These are phyloP conservation scores for Brachionus rubens DNA, from an alignment of 1,140 invertebrate genomes.

Conservation along the genomic window DNA sequence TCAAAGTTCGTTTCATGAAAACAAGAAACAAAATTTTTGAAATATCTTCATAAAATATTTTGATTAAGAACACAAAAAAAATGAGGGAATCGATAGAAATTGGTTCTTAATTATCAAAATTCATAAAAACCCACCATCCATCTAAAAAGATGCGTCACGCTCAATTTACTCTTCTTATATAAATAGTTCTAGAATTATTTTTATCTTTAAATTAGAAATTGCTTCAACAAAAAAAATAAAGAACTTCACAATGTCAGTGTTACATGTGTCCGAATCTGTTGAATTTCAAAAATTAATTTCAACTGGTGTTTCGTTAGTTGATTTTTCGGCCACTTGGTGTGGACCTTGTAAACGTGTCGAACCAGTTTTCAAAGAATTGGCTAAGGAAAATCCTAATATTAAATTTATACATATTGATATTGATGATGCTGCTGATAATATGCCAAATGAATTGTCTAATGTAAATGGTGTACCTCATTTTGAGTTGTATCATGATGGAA, in stretches of 20 bases:
- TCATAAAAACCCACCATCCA: no score
- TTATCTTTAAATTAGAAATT: no score
- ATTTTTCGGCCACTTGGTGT: slow-evolving; percentile 43
- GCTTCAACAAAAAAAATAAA: no score
- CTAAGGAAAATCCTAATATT: slow-evolving; percentile 23
- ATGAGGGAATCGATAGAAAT: no score
- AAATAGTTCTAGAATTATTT: no score
- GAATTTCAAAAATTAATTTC: slow-evolving; percentile 40
- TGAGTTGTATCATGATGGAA: slow-evolving; percentile 39
- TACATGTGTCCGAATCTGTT: background rate
- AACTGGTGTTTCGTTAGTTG: background rate
- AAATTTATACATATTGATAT: slow-evolving; percentile 42
- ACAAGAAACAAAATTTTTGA: no score
- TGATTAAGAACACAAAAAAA: no score
- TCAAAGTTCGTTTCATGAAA: no score
- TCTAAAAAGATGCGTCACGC: no score
- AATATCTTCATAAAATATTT: no score
- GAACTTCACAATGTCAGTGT: slow-evolving; percentile 34
- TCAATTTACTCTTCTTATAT: no score
- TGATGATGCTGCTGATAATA: background rate
- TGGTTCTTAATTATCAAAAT: no score
- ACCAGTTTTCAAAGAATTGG: slow-evolving; percentile 28
- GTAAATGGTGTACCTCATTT: slow-evolving; percentile 25
- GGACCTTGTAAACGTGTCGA: slow-evolving; percentile 26
- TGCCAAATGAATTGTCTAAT: slow-evolving; percentile 29